These are phyloP conservation scores for Zosterops borbonicus DNA, from an alignment of 2,113 vertebrate species.

Conservation along the genomic window DNA sequence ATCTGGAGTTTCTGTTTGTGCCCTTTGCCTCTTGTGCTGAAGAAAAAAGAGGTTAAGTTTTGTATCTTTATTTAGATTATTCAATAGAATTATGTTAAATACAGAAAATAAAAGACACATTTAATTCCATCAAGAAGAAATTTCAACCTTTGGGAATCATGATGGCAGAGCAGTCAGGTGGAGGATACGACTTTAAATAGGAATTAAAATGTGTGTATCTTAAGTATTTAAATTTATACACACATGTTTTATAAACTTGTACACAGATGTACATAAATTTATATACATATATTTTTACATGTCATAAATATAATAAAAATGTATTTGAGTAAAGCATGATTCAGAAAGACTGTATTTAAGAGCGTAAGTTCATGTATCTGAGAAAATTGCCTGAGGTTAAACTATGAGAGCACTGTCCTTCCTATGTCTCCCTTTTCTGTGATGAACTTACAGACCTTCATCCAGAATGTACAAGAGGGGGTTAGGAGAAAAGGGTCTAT, in stretches of 20 bases:
- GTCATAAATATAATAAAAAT: neutral
- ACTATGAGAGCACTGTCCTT: neutral
- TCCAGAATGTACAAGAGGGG: accelerated
- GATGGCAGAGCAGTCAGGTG: neutral
- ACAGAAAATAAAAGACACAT: neutral
- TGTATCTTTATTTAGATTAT: neutral
- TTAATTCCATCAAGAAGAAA: neutral
- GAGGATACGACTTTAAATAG: neutral
- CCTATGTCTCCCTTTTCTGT: neutral
- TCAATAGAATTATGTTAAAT: neutral
- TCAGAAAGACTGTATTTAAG: neutral
- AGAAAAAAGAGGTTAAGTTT: neutral
- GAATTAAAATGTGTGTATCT: neutral
- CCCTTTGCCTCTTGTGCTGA: neutral
- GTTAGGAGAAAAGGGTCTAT: neutral
- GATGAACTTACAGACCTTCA: neutral
- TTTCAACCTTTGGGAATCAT: neutral
- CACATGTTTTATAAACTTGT: neutral
- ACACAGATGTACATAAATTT: neutral
- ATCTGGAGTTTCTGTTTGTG: neutral
- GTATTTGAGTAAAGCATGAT: neutral
- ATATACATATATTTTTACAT: neutral
- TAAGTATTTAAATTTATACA: neutral
- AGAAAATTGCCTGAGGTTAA: neutral
- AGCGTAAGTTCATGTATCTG: neutral